Evolutionary conservation across 2,113 vertebrate genomes (phyloP).

Genomic region (Motacilla alba): DNA sequence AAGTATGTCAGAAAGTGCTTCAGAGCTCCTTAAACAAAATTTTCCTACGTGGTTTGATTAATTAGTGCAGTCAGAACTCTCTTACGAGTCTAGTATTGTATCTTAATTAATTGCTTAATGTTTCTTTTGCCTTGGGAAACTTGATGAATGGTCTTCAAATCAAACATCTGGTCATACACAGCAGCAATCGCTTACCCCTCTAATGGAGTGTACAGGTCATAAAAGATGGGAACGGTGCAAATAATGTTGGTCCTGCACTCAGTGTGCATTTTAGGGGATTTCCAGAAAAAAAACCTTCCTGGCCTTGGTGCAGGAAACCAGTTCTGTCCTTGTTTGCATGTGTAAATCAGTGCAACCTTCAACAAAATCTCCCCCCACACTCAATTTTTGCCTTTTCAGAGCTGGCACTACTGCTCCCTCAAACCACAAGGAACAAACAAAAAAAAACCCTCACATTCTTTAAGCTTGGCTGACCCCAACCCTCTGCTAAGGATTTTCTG

Average conservation of each 20-base stretch:
- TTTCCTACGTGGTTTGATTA: slow-evolving; percentile 5
- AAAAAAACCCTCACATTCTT: fast-evolving
- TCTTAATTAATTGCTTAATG: slow-evolving; percentile 25
- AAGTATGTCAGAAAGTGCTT: not conserved
- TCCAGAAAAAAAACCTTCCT: not conserved
- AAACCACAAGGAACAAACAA: not conserved
- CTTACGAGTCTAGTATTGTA: not conserved
- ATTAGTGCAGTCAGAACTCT: not conserved
- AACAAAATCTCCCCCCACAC: not conserved
- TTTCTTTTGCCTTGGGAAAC: slow-evolving; percentile 35
- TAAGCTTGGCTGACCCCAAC: not conserved
- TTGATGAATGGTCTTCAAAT: slow-evolving; percentile 19
- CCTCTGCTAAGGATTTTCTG: not conserved
- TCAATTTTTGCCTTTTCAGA: not conserved
- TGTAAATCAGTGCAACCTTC: not conserved
- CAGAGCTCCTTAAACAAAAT: not conserved
- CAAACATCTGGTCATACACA: slow-evolving; percentile 17
- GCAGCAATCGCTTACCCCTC: not conserved
- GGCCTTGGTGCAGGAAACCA: not conserved
- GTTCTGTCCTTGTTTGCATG: not conserved
- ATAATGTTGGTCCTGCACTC: not conserved
- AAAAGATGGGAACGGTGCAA: not conserved
- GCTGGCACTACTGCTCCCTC: not conserved
- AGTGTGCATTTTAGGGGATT: not conserved
- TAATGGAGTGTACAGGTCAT: not conserved